Base-by-base conservation (phyloP, 2,797 vertebrate species). In the Siniperca scherzeri region DNA sequence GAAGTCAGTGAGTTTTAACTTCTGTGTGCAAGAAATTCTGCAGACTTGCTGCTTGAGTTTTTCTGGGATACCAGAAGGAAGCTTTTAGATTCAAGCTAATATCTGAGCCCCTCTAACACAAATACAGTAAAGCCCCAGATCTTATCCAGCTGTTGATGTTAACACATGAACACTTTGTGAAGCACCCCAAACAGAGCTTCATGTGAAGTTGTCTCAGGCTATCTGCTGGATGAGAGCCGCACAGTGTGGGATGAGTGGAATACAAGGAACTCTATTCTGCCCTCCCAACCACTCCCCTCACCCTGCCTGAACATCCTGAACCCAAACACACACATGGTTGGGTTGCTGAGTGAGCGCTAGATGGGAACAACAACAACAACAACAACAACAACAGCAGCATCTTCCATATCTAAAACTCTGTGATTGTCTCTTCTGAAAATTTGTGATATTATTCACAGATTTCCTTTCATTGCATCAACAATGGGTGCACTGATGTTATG, bases 241-340 rank as follows among this genome's bases (percentile, higher is more conserved):
- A 9, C 74, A n/a, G 33, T 74, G 75, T 74, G 73, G 77, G 72
- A 65, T 12, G 70, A 80, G 62, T 16, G 22, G 74, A 89, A 78
- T 12, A 89, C 83, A 87, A 83, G 75, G 81, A 70, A 59, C 60
- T 70, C 76, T 69, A 74, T 88, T 88, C 83, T 78, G 42, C 44
- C 7, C 2, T 30, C 36, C 42, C 7, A 52, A 8, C 22, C 27
- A 19, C 38, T 22, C 7, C 42, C 33, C 68, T 44, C 40, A 3
- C 42, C 72, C 76, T 1, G 25, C 66, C 67, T 73, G 14, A 80
- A 82, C 70, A 77, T 70, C 86, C 78, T 69, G 70, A 72, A 70
- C 50, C 27, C 53, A 72, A 60, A 77, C 46, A 72, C 73, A 85
- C 62, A 73, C 69, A 82, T 38, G 64, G 67, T 27, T 75, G 78